These are phyloP conservation scores for Balearica regulorum DNA, from an alignment of 2,797 vertebrate genomes.

Conservation along the genomic window DNA sequence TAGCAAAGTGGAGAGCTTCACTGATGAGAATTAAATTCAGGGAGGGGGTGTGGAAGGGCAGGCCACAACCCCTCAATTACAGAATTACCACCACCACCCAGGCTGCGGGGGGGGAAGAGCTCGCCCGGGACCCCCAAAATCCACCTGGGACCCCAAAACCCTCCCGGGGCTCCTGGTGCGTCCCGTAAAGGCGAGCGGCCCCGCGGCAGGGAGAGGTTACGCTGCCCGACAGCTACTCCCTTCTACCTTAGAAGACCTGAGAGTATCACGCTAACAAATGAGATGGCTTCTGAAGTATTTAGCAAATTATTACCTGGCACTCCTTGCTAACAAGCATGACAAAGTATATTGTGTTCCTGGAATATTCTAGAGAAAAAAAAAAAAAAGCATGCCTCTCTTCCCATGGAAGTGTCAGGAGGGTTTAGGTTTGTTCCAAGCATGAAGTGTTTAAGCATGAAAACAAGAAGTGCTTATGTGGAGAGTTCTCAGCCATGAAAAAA, in stretches of 20 bases:
- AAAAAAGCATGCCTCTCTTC: neutral
- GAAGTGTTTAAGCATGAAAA: neutral
- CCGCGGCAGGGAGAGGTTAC: neutral
- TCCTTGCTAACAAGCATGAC: slow-evolving; percentile 6
- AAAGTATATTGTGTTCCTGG: slow-evolving; percentile 21
- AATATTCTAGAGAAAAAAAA: slow-evolving; percentile 5
- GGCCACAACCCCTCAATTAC: slow-evolving; percentile 76
- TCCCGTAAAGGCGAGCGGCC: neutral
- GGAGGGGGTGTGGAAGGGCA: slow-evolving; percentile 52
- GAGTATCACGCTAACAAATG: neutral
- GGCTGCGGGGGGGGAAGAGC: neutral
- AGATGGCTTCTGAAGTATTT: slow-evolving; percentile 30
- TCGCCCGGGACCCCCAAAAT: neutral
- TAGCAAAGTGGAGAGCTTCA: slow-evolving; percentile 83
- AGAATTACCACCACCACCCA: slow-evolving; percentile 16
- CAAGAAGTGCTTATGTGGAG: neutral
- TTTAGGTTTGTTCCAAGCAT: neutral
- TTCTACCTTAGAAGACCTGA: neutral
- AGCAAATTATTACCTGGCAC: slow-evolving; percentile 56
- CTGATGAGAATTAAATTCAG: slow-evolving; percentile 92
- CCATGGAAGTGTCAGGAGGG: neutral
- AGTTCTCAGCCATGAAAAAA: neutral
- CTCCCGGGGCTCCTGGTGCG: neutral
- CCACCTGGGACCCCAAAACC: neutral
- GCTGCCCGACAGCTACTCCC: neutral